Evolutionary conservation across 1,140 invertebrate species (phyloP).

Genomic region (Phortica variegata): DNA sequence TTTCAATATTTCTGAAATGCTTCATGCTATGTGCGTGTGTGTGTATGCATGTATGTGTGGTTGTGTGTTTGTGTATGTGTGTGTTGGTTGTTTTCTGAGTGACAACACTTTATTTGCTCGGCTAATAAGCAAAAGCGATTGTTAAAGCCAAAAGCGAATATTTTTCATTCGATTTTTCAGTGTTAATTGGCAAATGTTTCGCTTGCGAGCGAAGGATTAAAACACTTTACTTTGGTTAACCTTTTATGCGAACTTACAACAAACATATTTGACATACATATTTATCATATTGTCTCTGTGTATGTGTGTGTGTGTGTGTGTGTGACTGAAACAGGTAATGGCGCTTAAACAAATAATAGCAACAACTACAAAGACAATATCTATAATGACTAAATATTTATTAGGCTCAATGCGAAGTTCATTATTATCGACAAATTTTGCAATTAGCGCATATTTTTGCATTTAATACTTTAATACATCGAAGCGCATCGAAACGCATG

Average conservation of each 20-base stretch:
- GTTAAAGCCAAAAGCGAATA: no score
- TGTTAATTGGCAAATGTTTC: slow-evolving; percentile 24
- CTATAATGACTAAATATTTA: slow-evolving; percentile 19
- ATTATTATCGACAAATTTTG: slow-evolving; percentile 53
- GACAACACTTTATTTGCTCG: slow-evolving; percentile 51
- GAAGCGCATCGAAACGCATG: slow-evolving; percentile 4
- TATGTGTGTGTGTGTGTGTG: slow-evolving; percentile 17
- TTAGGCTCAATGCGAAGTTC: slow-evolving; percentile 26
- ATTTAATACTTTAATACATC: slow-evolving; percentile 47
- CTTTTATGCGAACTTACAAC: no score
- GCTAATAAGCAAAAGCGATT: slow-evolving; percentile 26
- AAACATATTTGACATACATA: no score
- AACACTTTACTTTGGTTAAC: no score
- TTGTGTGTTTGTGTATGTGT: neutral
- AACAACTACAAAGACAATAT: no score
- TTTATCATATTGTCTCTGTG: slow-evolving; percentile 37
- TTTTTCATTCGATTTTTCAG: no score
- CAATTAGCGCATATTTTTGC: slow-evolving; percentile 54
- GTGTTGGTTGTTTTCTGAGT: slow-evolving; percentile 39
- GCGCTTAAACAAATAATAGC: neutral
- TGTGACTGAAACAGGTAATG: slow-evolving; percentile 18
- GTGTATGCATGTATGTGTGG: no score
- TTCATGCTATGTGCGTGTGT: slow-evolving; percentile 18
- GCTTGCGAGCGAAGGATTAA: slow-evolving; percentile 11
- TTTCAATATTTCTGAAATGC: slow-evolving; percentile 33